These are phyloP conservation scores for Sympetrum striolatum DNA, from an alignment of 2,888 invertebrate genomes.

Conservation along the genomic window DNA sequence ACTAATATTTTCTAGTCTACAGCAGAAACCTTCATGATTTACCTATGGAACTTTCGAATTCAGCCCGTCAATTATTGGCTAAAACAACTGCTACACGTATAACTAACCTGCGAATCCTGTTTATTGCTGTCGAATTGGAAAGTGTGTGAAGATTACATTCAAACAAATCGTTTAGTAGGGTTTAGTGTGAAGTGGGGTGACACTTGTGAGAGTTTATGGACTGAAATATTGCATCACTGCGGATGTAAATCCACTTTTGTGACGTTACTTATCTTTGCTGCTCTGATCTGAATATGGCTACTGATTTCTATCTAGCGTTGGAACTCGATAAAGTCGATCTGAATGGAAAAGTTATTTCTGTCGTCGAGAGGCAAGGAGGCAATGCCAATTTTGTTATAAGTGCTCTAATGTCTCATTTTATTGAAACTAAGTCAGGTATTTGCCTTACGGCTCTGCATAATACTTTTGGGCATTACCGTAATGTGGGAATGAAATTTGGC, in stretches of 20 bases:
- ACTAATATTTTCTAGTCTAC: background rate
- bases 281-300: conserved; percentile 63
- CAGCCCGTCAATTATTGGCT: background rate
- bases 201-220: background rate
- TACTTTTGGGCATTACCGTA: conserved; percentile 74
- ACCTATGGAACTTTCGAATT: background rate
- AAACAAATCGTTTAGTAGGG: background rate
- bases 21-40: background rate
- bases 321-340: conserved; percentile 68
- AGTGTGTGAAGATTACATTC: background rate
- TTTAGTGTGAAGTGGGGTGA: background rate
- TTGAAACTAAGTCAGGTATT: conserved; percentile 67
- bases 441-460: conserved; percentile 75
- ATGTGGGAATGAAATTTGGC: conserved; percentile 75
- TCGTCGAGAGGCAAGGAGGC: conserved; percentile 73
- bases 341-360: conserved; percentile 66
- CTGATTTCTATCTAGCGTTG: conserved; percentile 69
- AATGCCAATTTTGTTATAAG: conserved; percentile 77
- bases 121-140: background rate
- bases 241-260: background rate
- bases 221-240: background rate
- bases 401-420: conserved; percentile 69
- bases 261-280: conserved; percentile 33
- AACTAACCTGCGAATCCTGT: background rate
- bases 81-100: background rate